Evolutionary conservation across 2,888 invertebrate genomes (phyloP), one percentile per base, ranked within the genome.

Genomic region (Aporophyla lueneburgensis): DNA sequence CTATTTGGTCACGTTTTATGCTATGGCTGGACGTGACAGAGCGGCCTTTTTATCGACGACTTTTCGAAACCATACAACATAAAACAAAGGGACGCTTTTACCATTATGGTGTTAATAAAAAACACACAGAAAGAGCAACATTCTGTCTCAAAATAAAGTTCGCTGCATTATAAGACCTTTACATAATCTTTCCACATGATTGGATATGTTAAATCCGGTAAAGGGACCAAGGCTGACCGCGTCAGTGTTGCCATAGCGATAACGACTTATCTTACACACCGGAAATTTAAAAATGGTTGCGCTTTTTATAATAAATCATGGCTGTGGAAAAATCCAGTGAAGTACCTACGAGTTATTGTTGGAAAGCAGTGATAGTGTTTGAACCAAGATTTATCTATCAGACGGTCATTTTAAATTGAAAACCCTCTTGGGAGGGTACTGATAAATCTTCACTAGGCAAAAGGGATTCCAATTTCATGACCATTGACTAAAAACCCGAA

Each of bases 171-270:
- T 49, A 54, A n/a, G 58, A 76, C 78, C 80, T 80, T 77, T 77
- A 71, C 76, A 83, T 76, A 87, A 85, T 85, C 66, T 87, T 85
- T 81, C 74, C 73, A 76, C 80, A 71, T 85, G 76, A 87, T 83
- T 85, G 75, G 76, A 76, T 79, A 85, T 80, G 68, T 80, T 81
- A 71, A 78, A 71, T 19, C 46, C 56, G 33, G 62, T 51, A 73
- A 73, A 78, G 58, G 75, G 78, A 61, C 70, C 58, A 61, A 68
- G 58, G 76, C 46, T 59, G 24, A 73, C 72, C 70, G 27, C 56
- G 33, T 46, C 76, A 61, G 51, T 72, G 78, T 69, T 72, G 46
- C 68, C 24, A 67, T 33, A 54, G 16, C 19, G 82, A 85, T 73
- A 59, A 53, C 21, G 80, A 62, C 12, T 61, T 71, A 71, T 84